These are phyloP conservation scores for Hippocampus comes DNA, from an alignment of 2,113 vertebrate genomes.

Conservation along the genomic window DNA sequence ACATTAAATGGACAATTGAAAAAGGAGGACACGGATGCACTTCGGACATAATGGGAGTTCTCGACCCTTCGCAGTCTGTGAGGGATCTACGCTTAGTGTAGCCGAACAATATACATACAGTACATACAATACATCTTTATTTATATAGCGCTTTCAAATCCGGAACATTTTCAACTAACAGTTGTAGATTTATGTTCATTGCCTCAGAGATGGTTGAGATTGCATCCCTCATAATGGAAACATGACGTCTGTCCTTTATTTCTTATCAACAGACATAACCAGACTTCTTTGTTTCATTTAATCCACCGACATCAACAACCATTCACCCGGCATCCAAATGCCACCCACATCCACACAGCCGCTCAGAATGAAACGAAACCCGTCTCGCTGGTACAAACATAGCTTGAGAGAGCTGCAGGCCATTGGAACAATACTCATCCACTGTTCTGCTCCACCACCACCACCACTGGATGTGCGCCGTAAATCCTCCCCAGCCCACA, in stretches of 20 bases:
- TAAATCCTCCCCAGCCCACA: slow-evolving; percentile 6
- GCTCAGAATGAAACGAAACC: slow-evolving; percentile 53
- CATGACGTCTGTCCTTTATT: background rate
- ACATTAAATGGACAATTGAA: background rate
- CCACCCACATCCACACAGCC: slow-evolving; percentile 9
- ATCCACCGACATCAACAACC: background rate
- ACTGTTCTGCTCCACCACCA: slow-evolving; percentile 18
- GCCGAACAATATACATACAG: background rate
- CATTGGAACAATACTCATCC: slow-evolving; percentile 33
- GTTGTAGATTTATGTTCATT: background rate
- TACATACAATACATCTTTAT: no score
- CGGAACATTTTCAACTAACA: background rate
- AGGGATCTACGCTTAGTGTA: background rate
- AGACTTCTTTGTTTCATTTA: background rate
- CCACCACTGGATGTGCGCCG: slow-evolving; percentile 15
- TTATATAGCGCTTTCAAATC: background rate
- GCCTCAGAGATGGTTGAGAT: background rate
- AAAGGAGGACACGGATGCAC: background rate
- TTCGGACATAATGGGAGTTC: background rate
- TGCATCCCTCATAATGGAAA: background rate
- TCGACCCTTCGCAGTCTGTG: background rate
- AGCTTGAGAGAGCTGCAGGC: slow-evolving; percentile 49
- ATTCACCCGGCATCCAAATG: slow-evolving; percentile 1
- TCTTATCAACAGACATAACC: background rate
- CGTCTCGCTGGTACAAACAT: slow-evolving; percentile 22